Evolutionary conservation across 2,888 invertebrate genomes (phyloP), one percentile per base, ranked within the genome.

Genomic region (Drosophila aldrichi): DNA sequence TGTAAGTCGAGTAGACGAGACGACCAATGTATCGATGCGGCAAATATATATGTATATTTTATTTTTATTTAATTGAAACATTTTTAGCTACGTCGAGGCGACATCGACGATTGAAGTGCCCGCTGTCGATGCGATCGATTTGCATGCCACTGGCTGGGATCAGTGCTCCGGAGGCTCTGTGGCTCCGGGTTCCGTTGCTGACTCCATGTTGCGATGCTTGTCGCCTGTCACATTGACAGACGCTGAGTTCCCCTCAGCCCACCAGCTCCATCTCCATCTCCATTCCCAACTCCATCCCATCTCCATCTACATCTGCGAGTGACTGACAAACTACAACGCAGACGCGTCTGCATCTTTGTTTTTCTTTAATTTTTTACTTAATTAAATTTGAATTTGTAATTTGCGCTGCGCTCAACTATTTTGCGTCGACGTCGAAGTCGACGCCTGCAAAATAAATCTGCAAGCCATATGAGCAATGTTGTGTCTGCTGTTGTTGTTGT

Each of bases 371-470:
- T 86, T 86, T 86, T 88, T 86, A 88, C 87, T 86, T 86, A 86
- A 86, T 86, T 86, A 86, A 86, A 86, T 86, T 86, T 86, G 87
- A 86, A 86, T 86, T 88, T 88, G 87, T 86, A 86, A 86, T 88
- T 88, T 86, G 81, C 80, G 79, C 79, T 54, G 64, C 65, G 65
- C 68, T 79, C 87, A 76, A 82, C 83, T 87, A 86, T 84, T 79
- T 71, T 70, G 68, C 54, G 57, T 9, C 54, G 36, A 62, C 56
- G 61, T 63, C 73, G 70, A 79, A 68, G 80, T 61, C 74, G 78
- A 79, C 70, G 73, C 77, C 64, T 66, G 64, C 78, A 56, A 77
- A 78, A 84, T 76, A 85, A 84, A 84, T 88, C 86, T 85, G 89
- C 88, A 78, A 74, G 83, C 83, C 83, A 86, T 83, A 86, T 86